These are phyloP conservation scores for Brachycybe producta DNA, from an alignment of 2,888 invertebrate genomes.

Conservation along the genomic window DNA sequence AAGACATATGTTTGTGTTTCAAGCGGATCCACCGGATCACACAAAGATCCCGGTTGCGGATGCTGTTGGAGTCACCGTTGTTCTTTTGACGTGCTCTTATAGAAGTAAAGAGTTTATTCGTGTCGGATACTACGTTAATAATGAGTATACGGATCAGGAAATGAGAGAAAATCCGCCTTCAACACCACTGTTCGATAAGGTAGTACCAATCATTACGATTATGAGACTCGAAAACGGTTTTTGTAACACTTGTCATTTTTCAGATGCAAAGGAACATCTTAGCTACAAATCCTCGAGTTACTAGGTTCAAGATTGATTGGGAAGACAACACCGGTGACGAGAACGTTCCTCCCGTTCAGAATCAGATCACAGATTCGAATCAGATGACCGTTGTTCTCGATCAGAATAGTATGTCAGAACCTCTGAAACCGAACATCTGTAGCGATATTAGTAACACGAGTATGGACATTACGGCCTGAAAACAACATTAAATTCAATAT, in stretches of 20 bases:
- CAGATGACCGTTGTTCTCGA: slow-evolving; percentile 13
- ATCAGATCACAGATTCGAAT: slow-evolving; percentile 15
- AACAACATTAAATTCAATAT: not conserved
- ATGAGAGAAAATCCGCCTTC: slow-evolving; percentile 86
- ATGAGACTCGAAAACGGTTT: not conserved
- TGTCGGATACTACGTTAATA: slow-evolving; percentile 97
- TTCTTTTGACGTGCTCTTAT: slow-evolving; percentile 87
- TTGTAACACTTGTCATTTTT: slow-evolving; percentile 22
- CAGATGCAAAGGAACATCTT: slow-evolving; percentile 60
- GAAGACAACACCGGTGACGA: slow-evolving; percentile 35
- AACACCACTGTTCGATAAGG: slow-evolving; percentile 85
- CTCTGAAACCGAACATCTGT: slow-evolving; percentile 15
- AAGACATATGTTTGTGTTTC: slow-evolving; percentile 86
- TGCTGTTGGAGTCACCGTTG: slow-evolving; percentile 95
- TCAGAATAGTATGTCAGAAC: slow-evolving; percentile 19
- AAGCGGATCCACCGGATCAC: slow-evolving; percentile 87
- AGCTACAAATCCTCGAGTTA: slow-evolving; percentile 84
- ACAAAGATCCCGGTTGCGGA: slow-evolving; percentile 88
- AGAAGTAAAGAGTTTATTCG: slow-evolving; percentile 86
- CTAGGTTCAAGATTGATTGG: slow-evolving; percentile 95
- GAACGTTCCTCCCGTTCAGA: slow-evolving; percentile 19
- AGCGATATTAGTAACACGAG: slow-evolving; percentile 12
- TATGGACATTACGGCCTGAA: slow-evolving; percentile 11
- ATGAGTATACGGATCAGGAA: slow-evolving; percentile 88
- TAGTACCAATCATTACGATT: too few relatives aligned